Conservation (phyloP, 1,140 invertebrate genomes). For the Brachystomella parvula region DNA sequence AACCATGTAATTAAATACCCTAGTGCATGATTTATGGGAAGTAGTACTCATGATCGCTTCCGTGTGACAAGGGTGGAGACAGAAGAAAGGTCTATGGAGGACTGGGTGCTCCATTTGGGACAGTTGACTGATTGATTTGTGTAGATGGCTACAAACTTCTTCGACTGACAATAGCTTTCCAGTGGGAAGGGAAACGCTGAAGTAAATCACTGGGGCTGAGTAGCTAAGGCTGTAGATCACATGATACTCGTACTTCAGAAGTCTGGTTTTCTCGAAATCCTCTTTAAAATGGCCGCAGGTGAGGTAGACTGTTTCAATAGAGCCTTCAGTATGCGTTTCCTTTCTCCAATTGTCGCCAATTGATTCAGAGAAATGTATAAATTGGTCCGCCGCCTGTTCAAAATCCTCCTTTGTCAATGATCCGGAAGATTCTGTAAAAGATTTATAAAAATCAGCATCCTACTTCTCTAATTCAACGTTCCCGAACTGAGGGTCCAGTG, state of each 20-base stretch:
- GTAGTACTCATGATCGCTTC: conserved; percentile 40
- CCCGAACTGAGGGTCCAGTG: no score
- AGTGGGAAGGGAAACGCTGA: conserved; percentile 40
- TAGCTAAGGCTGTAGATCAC: conserved; percentile 45
- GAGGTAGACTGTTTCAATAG: background rate
- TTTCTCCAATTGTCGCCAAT: background rate
- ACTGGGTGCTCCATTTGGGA: conserved; percentile 44
- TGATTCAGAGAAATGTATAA: background rate
- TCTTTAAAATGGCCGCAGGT: background rate
- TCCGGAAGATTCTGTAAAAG: background rate
- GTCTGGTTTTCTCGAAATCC: no score
- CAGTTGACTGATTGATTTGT: background rate
- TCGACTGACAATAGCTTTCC: conserved; percentile 3
- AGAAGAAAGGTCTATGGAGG: conserved; percentile 43
- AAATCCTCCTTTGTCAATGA: background rate
- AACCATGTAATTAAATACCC: background rate
- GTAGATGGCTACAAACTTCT: conserved; percentile 4
- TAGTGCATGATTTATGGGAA: background rate
- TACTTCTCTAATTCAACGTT: no score
- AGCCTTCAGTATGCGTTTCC: background rate
- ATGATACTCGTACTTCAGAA: conserved; percentile 36
- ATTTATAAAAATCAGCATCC: no score
- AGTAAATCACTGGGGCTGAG: conserved; percentile 45
- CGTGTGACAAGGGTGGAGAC: conserved; percentile 46
- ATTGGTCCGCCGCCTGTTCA: background rate